Base-by-base conservation (phyloP, 2,113 vertebrate species). In the Ammodramus savannarum region DNA sequence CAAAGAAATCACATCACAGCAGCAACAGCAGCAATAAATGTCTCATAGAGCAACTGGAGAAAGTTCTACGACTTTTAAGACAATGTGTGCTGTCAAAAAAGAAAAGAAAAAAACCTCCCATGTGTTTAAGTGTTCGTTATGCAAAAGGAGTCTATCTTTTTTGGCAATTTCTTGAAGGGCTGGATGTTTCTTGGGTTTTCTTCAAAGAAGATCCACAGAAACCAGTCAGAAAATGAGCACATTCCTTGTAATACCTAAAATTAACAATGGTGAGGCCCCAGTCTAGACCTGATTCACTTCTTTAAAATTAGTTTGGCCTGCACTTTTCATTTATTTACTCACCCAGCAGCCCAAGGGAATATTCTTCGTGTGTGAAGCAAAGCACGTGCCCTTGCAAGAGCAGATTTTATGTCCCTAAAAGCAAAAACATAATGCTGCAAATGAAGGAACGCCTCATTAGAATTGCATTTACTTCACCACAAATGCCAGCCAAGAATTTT, bases 301-400 rank as follows among this genome's bases (percentile, higher is more conserved):
- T 92, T 93, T 43, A 83, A 95, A 95, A 83, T 90, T 44, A 85
- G 25, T 25, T 91, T 97, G 93, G 85, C 91, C 61, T 67, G 39
- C n/a, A 52, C 55, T 74, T 39, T 74, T 85, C 68, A 52, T 91
- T 93, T 91, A 79, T 95, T 96, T 96, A 94, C 82, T 74, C 55
- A 68, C 43, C 87, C 51, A 74, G 63, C 65, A 93, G 72, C 90
- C 91, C 43, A 88, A 85, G 93, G 87, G 67, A 93, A 91, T 74
- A 71, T 65, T 59, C 46, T 79, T 66, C 38, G 25, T 52, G 46
- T 52, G 25, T 90, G 91, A 94, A 94, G 62, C 76, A 84, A 73
- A 94, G 82, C 90, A 96, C n/a, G 7, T 85, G 87, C 71, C 78
- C 65, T 80, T 95, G 59, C 81, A 91, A 91, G 59, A 91, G 39